These are phyloP conservation scores for Thalassarche chlororhynchos DNA, from an alignment of 2,113 vertebrate genomes.

Conservation along the genomic window DNA sequence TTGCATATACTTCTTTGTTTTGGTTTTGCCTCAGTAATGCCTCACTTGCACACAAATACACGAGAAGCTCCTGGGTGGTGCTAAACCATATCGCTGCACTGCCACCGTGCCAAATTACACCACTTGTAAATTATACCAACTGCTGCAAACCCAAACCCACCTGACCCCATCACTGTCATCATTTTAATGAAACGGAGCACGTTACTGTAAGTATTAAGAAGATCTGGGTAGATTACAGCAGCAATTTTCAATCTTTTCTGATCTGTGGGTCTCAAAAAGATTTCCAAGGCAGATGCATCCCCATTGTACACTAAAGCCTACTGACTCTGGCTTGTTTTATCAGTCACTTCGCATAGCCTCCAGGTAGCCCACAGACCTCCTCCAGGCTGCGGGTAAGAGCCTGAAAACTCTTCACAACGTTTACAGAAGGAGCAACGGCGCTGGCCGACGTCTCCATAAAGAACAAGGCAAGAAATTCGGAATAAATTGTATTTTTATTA, in stretches of 20 bases:
- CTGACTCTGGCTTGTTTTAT: not conserved
- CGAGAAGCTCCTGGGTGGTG: not conserved
- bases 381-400: not conserved
- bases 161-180: not conserved
- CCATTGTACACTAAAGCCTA: not conserved
- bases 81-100: not conserved
- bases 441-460: not conserved
- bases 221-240: not conserved
- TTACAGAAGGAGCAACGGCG: not conserved
- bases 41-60: not conserved
- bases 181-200: not conserved
- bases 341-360: not conserved
- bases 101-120: not conserved
- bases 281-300: not conserved
- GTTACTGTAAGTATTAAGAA: not conserved
- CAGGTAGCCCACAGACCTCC: not conserved
- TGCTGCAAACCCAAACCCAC: not conserved
- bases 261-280: not conserved
- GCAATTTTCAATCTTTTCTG: constrained; percentile 6
- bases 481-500: not conserved
- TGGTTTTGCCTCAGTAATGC: not conserved
- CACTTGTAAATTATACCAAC: not conserved
- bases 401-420: not conserved
- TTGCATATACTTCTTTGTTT: not conserved
- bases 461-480: not conserved